A percentile compares a stretch with the other conserved stretches of the same genome.
These are phyloP conservation scores for Seriola quinqueradiata DNA, from an alignment of 2,113 vertebrate species.

Conservation along the genomic window DNA sequence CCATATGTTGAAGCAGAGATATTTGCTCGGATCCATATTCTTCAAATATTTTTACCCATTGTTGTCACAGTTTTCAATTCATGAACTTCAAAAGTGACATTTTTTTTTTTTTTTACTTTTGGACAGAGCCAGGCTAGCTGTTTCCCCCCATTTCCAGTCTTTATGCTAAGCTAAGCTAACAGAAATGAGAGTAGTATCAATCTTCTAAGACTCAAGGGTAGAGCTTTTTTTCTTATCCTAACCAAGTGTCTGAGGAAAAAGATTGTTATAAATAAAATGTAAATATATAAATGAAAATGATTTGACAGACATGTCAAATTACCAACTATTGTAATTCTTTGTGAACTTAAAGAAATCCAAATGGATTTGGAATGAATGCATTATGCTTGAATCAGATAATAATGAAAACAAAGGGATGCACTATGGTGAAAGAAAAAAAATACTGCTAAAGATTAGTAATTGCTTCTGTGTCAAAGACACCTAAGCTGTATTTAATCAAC, in stretches of 20 bases:
- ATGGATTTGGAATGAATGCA: slow-evolving; percentile 6
- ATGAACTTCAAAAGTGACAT: too few species aligned
- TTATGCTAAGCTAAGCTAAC: background rate
- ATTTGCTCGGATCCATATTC: background rate
- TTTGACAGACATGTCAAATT: background rate
- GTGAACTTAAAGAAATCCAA: slow-evolving; percentile 19
- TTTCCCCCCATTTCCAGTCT: background rate
- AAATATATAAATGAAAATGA: background rate
- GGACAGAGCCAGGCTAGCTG: background rate
- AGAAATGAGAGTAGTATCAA: too few species aligned
- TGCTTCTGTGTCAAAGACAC: slow-evolving; percentile 26
- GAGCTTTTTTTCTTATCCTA: background rate
- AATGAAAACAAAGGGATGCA: slow-evolving; percentile 38
- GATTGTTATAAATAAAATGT: background rate
- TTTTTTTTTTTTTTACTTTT: too few species aligned
- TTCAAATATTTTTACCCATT: too few species aligned
- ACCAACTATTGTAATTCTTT: background rate
- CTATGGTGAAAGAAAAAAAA: background rate
- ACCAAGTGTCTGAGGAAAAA: background rate
- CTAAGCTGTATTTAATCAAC: slow-evolving; percentile 51
- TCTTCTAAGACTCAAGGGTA: too few species aligned
- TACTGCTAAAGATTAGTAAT: slow-evolving; percentile 39
- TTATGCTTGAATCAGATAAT: background rate
- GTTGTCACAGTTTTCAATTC: too few species aligned
- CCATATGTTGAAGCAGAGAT: background rate